Base-by-base conservation (phyloP, 2,797 vertebrate genomes). In the Scolopax rusticola region DNA sequence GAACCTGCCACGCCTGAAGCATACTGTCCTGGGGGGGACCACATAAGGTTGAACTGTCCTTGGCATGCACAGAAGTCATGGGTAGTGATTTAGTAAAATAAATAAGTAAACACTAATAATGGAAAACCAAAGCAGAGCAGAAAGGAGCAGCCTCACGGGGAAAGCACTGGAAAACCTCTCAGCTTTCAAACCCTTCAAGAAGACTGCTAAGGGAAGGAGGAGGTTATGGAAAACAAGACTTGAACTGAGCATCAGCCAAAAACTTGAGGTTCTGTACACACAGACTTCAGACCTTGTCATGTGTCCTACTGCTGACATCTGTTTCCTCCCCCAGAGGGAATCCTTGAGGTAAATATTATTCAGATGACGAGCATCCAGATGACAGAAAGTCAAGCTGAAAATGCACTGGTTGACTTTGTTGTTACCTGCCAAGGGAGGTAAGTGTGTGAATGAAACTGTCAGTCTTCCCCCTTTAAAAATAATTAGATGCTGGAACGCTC, bases 381-480 rank as follows among this genome's bases (percentile, higher is more conserved):
- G 69, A 97, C 97, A 3, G 70, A 95, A 43, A 96, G 97, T 69
- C 97, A 98, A 93, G 93, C 98, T 87, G 98, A 96, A 79, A 97
- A 98, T 85, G 97, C 98, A 30, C 97, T 99, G 60, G 91, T 99
- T 96, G 99, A 98, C 97, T 99, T 99, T 89, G 95, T 98, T 36
- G 98, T 99, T 81, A 98, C 98, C 92, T 99, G 99, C 96, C 96
- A 98, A 91, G 99, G 99, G 95, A 98, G 98, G 99, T 99, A 95
- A 97, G 97, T 93, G 10, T 87, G 74, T 81, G 73, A 71, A 43
- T 77, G 69, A 47, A 80, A 75, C 33, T 93, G 78, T 28, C 54
- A 86, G 1, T 75, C 83, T 81, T 91, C 18, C 24, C 20, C 61
- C 63, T 86, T 76, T 63, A 75, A 80, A 93, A 95, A 48, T 69